phyloP scores from a whole-genome alignment of 2,113 vertebrate genomes.

The Rhegmatorhina hoffmannsi region DNA sequence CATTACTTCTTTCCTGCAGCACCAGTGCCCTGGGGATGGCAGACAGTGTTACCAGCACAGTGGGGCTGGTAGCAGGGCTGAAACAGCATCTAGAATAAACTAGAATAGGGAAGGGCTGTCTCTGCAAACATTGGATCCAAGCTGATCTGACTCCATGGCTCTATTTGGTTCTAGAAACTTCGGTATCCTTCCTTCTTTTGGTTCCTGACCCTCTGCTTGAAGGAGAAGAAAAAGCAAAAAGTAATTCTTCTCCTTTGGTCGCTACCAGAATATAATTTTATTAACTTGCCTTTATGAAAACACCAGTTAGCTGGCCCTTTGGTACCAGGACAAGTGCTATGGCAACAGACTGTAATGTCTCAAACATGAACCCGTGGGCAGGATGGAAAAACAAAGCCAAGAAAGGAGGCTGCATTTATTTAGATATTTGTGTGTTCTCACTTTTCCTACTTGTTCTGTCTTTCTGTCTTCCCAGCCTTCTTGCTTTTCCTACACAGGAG shows the following conservation, averaged over 20 bases:
- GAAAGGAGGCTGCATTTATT: background rate
- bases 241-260: background rate
- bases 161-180: background rate
- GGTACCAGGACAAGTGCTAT: background rate
- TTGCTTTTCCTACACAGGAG: background rate
- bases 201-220: background rate
- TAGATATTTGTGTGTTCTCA: background rate
- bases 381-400: background rate
- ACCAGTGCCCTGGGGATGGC: background rate
- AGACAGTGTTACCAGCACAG: background rate
- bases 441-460: background rate
- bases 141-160: background rate
- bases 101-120: background rate
- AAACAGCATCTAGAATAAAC: background rate
- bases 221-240: background rate
- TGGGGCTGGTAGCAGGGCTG: background rate
- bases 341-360: slow-evolving; percentile 37
- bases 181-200: background rate
- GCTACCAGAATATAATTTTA: background rate
- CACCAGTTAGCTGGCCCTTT: background rate
- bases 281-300: background rate
- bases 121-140: background rate
- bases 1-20: background rate
- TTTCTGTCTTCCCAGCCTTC: background rate
- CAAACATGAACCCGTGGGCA: background rate